These are phyloP conservation scores for Macrochelys suwanniensis DNA, from an alignment of 2,797 vertebrate species.

Conservation along the genomic window DNA sequence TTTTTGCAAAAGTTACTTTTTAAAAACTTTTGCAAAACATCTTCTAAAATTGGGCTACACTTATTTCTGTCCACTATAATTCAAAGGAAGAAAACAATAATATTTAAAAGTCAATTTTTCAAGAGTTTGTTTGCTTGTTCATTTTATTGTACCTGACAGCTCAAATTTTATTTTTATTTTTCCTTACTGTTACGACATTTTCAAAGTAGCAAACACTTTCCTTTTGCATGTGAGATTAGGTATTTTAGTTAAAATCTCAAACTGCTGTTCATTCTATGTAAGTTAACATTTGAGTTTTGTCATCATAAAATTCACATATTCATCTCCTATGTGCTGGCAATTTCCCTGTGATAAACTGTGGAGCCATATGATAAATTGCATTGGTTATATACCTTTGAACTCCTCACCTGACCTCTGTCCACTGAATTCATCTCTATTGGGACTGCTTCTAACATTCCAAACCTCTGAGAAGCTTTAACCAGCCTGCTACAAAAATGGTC, in stretches of 20 bases:
- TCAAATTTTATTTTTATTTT: background rate
- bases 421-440: background rate
- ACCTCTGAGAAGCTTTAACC: background rate
- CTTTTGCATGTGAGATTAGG: background rate
- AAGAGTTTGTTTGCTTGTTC: background rate
- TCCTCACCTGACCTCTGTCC: background rate
- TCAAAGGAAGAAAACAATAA: background rate
- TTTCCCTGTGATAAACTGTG: background rate
- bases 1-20: background rate
- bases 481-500: background rate
- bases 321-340: background rate
- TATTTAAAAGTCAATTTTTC: background rate
- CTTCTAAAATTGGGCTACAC: background rate
- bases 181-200: background rate
- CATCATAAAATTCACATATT: background rate
- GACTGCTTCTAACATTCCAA: background rate
- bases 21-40: background rate
- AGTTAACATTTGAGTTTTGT: slow-evolving; percentile 13
- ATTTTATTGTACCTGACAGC: background rate
- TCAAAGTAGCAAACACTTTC: background rate
- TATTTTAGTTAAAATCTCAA: background rate
- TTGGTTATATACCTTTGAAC: background rate
- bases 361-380: background rate
- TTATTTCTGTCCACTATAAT: background rate
- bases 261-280: background rate